Conservation (phyloP, 2,113 vertebrate genomes). For the Xiphias gladius region DNA sequence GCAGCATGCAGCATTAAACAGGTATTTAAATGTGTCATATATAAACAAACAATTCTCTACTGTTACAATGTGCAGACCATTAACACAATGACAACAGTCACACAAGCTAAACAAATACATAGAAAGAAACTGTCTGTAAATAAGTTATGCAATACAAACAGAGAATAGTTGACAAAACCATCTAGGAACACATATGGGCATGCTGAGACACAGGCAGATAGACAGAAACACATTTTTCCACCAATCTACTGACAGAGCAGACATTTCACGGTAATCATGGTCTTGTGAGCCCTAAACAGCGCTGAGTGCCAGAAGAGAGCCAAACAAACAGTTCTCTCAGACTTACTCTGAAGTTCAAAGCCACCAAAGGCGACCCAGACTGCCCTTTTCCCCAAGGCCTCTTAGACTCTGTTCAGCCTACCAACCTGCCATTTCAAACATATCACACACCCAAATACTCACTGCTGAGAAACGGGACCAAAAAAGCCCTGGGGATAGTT, state of each 20-base stretch:
- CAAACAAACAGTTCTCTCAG: constrained; percentile 76
- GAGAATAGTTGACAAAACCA: constrained; percentile 51
- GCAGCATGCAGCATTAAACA: neutral
- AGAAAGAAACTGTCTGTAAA: constrained; percentile 49
- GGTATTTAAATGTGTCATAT: constrained; percentile 44
- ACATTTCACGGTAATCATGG: constrained; percentile 68
- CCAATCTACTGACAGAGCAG: constrained; percentile 62
- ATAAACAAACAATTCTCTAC: constrained; percentile 50
- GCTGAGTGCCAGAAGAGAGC: constrained; percentile 53
- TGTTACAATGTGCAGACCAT: constrained; percentile 40
- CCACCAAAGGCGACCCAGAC: constrained; percentile 58
- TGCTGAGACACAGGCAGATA: constrained; percentile 48
- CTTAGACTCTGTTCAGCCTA: constrained; percentile 33
- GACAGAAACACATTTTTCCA: constrained; percentile 66
- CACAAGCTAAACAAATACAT: constrained; percentile 53
- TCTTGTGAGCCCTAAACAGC: constrained; percentile 73
- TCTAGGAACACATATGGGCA: constrained; percentile 61
- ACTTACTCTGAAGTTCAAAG: constrained; percentile 69
- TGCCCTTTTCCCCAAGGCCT: constrained; percentile 30
- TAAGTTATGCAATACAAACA: constrained; percentile 61
- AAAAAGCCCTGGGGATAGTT: constrained; percentile 26
- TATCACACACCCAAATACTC: constrained; percentile 39
- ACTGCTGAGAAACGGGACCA: constrained; percentile 30
- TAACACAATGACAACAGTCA: constrained; percentile 54
- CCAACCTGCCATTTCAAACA: constrained; percentile 55